Evolutionary conservation across 1,140 invertebrate species (phyloP).

Genomic region (Bactericera cockerelli): DNA sequence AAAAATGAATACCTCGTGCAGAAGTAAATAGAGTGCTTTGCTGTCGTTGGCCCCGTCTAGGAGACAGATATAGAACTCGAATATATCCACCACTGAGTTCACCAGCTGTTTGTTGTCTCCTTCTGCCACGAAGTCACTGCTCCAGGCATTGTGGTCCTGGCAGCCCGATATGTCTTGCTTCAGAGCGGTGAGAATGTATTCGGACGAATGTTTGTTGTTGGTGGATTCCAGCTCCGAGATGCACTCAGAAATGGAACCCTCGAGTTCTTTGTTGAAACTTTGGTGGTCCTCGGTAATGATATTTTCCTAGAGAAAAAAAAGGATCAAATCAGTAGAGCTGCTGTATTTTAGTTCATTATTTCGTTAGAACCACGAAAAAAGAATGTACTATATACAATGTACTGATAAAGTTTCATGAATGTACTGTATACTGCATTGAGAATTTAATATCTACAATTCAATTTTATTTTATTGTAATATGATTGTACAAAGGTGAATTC

Average conservation of each 20-base stretch:
- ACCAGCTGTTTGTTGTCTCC: too few species aligned
- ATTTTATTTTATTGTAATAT: too few species aligned
- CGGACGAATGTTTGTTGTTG: constrained; percentile 2
- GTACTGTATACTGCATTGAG: too few species aligned
- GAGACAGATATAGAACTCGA: background rate
- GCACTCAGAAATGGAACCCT: background rate
- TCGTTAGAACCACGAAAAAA: too few species aligned
- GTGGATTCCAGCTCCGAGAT: background rate
- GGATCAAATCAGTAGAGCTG: too few species aligned
- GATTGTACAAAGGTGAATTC: too few species aligned
- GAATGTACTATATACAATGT: too few species aligned
- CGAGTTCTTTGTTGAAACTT: background rate
- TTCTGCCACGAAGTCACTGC: too few species aligned
- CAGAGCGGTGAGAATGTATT: background rate
- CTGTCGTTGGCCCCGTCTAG: background rate
- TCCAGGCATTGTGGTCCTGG: too few species aligned
- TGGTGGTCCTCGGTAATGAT: background rate
- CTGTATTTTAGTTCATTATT: too few species aligned
- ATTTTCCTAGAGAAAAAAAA: background rate
- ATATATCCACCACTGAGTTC: background rate
- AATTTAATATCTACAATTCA: too few species aligned
- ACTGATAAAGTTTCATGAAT: too few species aligned
- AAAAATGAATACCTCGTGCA: constrained; percentile 7
- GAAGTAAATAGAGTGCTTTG: background rate
- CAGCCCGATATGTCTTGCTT: background rate